Percentiles rank a stretch among this genome's conserved stretches.
These are phyloP conservation scores for Caretta caretta DNA, from an alignment of 2,113 vertebrate species.

Conservation along the genomic window DNA sequence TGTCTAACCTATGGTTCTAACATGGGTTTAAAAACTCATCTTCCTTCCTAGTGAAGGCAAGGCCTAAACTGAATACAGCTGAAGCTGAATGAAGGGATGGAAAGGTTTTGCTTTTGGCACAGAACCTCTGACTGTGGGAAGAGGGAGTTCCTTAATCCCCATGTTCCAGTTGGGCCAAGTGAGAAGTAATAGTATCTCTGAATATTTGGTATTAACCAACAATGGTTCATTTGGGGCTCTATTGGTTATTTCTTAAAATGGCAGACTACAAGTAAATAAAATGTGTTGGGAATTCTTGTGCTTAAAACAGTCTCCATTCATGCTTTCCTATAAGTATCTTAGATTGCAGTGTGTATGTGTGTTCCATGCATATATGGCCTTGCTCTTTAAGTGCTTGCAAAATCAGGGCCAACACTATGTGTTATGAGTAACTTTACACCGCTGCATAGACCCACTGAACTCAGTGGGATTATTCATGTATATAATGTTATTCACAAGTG, in stretches of 20 bases:
- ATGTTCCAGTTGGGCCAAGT: background rate
- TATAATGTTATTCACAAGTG: background rate
- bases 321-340: too few relatives aligned
- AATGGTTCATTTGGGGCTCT: background rate
- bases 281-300: background rate
- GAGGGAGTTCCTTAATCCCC: too few relatives aligned
- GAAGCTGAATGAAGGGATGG: background rate
- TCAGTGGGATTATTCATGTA: background rate
- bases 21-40: fast-evolving
- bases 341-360: background rate
- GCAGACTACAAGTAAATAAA: background rate
- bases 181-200: background rate
- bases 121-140: background rate
- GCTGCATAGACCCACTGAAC: background rate
- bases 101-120: background rate
- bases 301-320: background rate
- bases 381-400: background rate
- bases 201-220: background rate
- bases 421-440: background rate
- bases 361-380: background rate
- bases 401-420: background rate
- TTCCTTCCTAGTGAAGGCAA: background rate
- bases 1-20: background rate
- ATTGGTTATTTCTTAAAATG: background rate
- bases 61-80: background rate